These are phyloP conservation scores for Chaetura pelagica DNA, from an alignment of 2,113 vertebrate genomes.

Conservation along the genomic window DNA sequence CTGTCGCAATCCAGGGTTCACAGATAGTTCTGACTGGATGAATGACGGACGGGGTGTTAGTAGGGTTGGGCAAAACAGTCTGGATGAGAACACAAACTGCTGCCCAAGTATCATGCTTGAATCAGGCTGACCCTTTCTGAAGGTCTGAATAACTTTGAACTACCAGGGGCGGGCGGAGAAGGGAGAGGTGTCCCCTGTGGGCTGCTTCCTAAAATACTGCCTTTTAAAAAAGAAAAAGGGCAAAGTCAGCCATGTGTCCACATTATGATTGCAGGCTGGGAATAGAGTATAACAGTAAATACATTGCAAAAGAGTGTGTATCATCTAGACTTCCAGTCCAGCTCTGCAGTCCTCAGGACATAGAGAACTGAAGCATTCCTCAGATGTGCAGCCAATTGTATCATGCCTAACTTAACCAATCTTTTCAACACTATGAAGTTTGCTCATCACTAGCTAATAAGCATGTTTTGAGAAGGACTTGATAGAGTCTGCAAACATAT, in stretches of 20 bases:
- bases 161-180: neutral
- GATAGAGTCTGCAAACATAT: neutral
- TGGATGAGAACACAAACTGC: constrained; percentile 20
- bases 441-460: constrained; percentile 22
- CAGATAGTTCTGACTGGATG: constrained; percentile 49
- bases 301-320: neutral
- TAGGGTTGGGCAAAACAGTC: constrained; percentile 30
- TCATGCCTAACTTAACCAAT: neutral
- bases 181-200: neutral
- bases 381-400: constrained; percentile 33
- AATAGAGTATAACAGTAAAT: neutral
- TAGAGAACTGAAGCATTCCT: neutral
- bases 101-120: neutral
- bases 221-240: neutral
- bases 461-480: neutral
- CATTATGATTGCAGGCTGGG: neutral
- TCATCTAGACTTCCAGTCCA: neutral
- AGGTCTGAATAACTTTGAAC: neutral
- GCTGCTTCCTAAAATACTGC: neutral
- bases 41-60: constrained; percentile 38
- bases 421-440: constrained; percentile 13
- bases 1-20: constrained; percentile 66
- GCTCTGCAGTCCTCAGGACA: neutral
- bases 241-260: neutral
- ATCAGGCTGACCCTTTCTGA: constrained; percentile 20